Evolutionary conservation across 2,797 vertebrate genomes (phyloP), one percentile per base, ranked within the genome.

Genomic region (Gymnodraco acuticeps): DNA sequence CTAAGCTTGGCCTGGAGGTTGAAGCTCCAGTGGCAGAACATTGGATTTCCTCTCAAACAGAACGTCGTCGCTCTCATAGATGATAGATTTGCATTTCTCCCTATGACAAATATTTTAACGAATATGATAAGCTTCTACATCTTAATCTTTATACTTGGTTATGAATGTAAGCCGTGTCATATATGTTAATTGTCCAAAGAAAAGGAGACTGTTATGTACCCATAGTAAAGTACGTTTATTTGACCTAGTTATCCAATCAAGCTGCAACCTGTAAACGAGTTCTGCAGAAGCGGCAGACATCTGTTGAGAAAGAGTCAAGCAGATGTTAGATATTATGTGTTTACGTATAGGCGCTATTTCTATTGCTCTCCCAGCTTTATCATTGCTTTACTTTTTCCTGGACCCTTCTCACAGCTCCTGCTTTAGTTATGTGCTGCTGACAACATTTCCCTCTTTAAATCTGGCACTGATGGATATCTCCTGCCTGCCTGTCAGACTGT

Each of bases 221-320:
- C 56, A 73, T 38, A 80, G 33, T 70, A 75, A 67, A 64, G 20
- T 64, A 63, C 53, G 78, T 48, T 59, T 64, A 66, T 73, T 75
- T 20, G 83, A 82, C 91, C 90, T 79, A 88, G 51, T 91, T 92
- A 84, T 89, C 82, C 84, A 92, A 86, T 93, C 82, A 88, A 88
- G 92, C 87, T 87, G 69, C 84, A 89, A 89, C 83, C 87, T 83
- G 82, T 90, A 91, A 94, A 92, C 85, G 89, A 75, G 53, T 73
- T 53, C 79, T 73, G 77, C 59, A 76, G 80, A 83, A 67, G 77
- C 80, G 81, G 82, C 56, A 10, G 84, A 80, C 91, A 92, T 92
- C 88, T 94, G 92, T 87, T 83, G 60, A 80, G 53, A 74, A 64
- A 69, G 69, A 88, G 50, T 75, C 75, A 56, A 76, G 72, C 91